phyloP scores from a whole-genome alignment of 64 coral and sea anemone genomes.

The Anthopleura sola region DNA sequence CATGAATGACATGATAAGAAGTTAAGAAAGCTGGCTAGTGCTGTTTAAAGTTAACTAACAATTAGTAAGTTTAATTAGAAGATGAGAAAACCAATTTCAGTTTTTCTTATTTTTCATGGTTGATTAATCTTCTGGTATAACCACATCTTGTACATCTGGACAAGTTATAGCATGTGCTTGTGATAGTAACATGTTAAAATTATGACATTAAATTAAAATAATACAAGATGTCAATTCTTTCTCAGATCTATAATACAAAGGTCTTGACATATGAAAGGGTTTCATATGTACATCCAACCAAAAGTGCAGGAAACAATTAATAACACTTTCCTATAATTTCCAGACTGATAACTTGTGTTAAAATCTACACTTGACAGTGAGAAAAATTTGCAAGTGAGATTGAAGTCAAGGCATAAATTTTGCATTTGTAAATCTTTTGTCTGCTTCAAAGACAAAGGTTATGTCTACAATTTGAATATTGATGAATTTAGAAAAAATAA shows the following conservation, averaged over 20 bases:
- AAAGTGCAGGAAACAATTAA: not conserved
- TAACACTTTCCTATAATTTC: not conserved
- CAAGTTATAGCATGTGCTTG: not conserved
- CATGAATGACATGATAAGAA: not conserved
- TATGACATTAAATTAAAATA: not conserved
- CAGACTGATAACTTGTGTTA: not conserved
- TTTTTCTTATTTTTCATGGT: not conserved
- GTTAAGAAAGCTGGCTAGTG: not conserved
- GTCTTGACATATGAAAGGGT: not conserved
- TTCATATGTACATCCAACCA: not conserved
- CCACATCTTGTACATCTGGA: not conserved
- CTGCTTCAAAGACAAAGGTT: not conserved
- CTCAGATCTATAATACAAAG: not conserved
- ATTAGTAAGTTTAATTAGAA: not conserved
- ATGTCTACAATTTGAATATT: not conserved
- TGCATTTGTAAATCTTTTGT: not conserved
- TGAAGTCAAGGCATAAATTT: not conserved
- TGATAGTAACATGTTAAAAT: not conserved
- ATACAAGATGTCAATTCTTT: not conserved
- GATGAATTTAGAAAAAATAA: not conserved
- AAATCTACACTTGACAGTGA: not conserved
- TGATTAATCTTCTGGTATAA: not conserved
- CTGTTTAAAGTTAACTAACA: not conserved
- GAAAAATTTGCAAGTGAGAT: slow-evolving; percentile 7
- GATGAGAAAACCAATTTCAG: not conserved